Base-by-base conservation (phyloP, 1,140 invertebrate species). In the Orussus abietinus region DNA sequence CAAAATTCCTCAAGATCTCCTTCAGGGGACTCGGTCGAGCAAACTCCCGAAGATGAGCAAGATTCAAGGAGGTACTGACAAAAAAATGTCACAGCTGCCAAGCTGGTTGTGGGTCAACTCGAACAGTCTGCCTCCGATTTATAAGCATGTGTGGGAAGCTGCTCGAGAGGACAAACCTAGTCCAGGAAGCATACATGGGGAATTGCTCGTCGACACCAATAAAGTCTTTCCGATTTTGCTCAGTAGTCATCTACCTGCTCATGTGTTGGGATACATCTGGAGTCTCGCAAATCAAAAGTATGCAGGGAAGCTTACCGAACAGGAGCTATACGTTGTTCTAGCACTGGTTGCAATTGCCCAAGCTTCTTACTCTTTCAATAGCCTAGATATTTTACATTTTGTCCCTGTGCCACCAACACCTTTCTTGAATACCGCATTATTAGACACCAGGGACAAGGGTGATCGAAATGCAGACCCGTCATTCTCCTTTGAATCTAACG, bases 191-290 rank as follows among this genome's bases (percentile, higher is more conserved):
- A 43, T 58, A 31, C 57, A 64, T 29, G 43, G 49, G 1, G 68
- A 74, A 38, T 11, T 64, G 4, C 49, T 74, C 3, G 79, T 81
- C 19, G 76, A 81, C 38, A 84, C 81, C 6, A 74, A 77, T 22
- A 72, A 77, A 48, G 64, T 83, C 1, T 82, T 81, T 50, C 75
- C 77, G 7, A 57, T 84, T 5, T 60, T 85, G n/a, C 58, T 83
- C 21, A 74, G 77, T 9, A 82, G 80, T 62, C 76, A 79, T 26
- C 53, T 85, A 18, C 62, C 77, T 0, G 77, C 77, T 2, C 76
- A 81, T 48, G 62, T 75, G 12, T 64, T 84, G 3, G 81, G 81
- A 10, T 75, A 78, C 38, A 77, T 85, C 31, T 85, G 82, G 82
- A 75, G 73, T 21, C 53, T 83, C 45, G 77, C 77, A 2, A 84